Conservation (phyloP, 2,797 vertebrate species). For the Neoniphon sammara region DNA sequence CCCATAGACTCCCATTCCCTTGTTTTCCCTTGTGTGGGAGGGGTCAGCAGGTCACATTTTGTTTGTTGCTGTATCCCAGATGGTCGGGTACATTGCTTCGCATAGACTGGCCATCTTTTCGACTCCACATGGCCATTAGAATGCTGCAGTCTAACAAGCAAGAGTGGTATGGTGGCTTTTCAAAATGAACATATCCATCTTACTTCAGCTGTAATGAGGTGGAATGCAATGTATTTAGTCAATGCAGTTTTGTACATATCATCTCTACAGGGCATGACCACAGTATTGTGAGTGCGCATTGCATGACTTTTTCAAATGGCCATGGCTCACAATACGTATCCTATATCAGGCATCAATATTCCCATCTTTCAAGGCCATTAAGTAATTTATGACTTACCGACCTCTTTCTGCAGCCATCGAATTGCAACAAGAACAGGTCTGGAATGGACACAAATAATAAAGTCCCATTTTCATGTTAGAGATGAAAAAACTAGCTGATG, state of each 20-base stretch:
- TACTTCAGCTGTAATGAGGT: slow-evolving; percentile 28
- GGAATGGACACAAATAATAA: too few species aligned
- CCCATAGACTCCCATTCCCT: background rate
- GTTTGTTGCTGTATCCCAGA: slow-evolving; percentile 23
- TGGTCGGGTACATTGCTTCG: slow-evolving; percentile 6
- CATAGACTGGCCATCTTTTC: slow-evolving; percentile 15
- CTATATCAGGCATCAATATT: too few species aligned
- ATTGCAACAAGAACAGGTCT: too few species aligned
- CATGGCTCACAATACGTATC: background rate
- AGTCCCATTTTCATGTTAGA: too few species aligned
- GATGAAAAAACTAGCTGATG: too few species aligned
- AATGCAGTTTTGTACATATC: slow-evolving; percentile 10
- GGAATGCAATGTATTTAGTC: background rate
- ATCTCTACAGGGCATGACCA: background rate
- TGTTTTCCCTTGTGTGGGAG: slow-evolving; percentile 22
- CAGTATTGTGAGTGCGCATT: background rate
- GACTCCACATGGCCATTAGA: slow-evolving; percentile 21
- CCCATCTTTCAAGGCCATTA: too few species aligned
- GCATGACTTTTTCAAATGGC: background rate
- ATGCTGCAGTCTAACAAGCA: slow-evolving; percentile 24
- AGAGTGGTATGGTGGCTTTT: slow-evolving; percentile 10
- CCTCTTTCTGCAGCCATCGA: too few species aligned
- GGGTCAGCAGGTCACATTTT: slow-evolving; percentile 24
- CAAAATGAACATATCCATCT: slow-evolving; percentile 17
- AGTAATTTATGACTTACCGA: too few species aligned